A percentile compares a stretch with the other conserved stretches of the same genome.
Conservation (phyloP, 2,888 invertebrate species). For the Trilocha varians region DNA sequence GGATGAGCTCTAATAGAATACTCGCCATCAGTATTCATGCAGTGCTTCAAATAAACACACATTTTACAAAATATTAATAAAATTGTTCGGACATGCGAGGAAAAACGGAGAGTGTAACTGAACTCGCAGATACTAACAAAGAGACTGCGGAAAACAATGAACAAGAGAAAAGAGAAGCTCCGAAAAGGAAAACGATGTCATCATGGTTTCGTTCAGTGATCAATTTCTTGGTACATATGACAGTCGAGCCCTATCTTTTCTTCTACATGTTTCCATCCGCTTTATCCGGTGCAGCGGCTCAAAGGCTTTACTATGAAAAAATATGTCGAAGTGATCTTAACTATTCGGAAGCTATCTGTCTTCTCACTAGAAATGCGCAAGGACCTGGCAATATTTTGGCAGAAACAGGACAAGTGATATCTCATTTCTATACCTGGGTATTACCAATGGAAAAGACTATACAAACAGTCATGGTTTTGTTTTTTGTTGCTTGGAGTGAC, state of each 20-base stretch:
- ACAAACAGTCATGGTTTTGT: slow-evolving; percentile 70
- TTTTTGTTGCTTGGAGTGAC: slow-evolving; percentile 77
- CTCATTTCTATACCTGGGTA: slow-evolving; percentile 70
- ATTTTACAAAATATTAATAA: slow-evolving; percentile 9
- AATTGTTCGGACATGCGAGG: not conserved
- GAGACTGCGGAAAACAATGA: slow-evolving; percentile 3
- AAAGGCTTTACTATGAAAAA: slow-evolving; percentile 71
- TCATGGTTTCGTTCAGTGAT: no score
- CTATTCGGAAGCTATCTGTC: slow-evolving; percentile 63
- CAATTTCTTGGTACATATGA: slow-evolving; percentile 39
- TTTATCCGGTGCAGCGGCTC: slow-evolving; percentile 72
- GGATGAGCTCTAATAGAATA: slow-evolving; percentile 20
- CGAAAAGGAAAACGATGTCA: not conserved
- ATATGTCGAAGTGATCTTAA: slow-evolving; percentile 68
- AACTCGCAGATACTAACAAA: not conserved
- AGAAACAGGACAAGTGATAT: slow-evolving; percentile 56
- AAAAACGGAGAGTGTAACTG: not conserved
- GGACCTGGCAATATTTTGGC: slow-evolving; percentile 41
- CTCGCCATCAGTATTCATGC: slow-evolving; percentile 19
- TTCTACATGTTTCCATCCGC: slow-evolving; percentile 76
- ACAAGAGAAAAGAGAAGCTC: slow-evolving; percentile 8
- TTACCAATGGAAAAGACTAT: slow-evolving; percentile 68
- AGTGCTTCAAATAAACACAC: slow-evolving; percentile 19
- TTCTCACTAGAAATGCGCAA: slow-evolving; percentile 41
- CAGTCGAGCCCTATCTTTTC: slow-evolving; percentile 78